Percentiles rank a stretch among this genome's conserved stretches.
phyloP scores from a whole-genome alignment of 2,113 vertebrate genomes.

The Todiramphus chloris region DNA sequence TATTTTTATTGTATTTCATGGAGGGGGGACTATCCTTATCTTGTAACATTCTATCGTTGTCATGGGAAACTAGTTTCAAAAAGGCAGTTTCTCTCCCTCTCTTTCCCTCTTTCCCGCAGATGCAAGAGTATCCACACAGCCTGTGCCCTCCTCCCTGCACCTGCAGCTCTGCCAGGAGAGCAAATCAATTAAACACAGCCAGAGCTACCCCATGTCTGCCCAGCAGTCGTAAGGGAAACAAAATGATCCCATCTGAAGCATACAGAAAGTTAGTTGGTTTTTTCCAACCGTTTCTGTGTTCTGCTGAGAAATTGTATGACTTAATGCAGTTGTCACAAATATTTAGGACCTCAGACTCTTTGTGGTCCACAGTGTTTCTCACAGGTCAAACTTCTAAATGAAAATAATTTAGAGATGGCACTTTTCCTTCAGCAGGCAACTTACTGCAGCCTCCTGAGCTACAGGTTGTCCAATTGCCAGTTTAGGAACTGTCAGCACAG shows the following conservation, averaged over 20 bases:
- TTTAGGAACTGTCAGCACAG: neutral
- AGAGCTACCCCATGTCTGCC: neutral
- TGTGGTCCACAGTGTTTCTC: neutral
- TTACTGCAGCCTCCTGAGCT: neutral
- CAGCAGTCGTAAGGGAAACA: neutral
- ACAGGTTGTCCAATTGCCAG: neutral
- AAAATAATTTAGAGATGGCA: neutral
- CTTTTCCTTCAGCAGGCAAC: neutral
- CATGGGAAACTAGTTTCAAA: constrained; percentile 30
- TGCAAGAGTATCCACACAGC: neutral
- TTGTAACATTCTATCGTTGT: neutral
- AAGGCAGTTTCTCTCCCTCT: neutral
- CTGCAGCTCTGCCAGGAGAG: neutral
- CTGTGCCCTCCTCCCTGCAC: neutral
- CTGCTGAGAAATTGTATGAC: neutral
- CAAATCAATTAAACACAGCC: neutral
- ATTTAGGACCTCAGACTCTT: neutral
- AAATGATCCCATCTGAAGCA: neutral
- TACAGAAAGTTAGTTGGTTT: neutral
- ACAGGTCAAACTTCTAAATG: neutral
- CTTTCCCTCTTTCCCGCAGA: neutral
- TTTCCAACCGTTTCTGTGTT: neutral
- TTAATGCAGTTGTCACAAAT: neutral
- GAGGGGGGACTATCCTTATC: neutral
- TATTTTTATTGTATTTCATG: constrained; percentile 31